phyloP scores from a whole-genome alignment of 2,113 vertebrate species.

The Istiophorus platypterus region DNA sequence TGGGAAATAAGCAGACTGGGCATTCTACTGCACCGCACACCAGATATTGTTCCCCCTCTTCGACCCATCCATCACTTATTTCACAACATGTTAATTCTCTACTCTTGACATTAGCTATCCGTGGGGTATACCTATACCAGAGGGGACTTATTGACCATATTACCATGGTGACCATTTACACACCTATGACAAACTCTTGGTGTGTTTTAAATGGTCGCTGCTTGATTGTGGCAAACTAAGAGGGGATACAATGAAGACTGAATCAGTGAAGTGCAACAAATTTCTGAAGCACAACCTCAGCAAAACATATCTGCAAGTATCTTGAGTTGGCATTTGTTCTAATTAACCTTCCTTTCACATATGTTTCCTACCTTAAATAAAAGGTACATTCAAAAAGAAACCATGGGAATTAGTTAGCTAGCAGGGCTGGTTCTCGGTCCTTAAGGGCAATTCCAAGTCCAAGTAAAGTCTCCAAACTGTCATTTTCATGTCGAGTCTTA shows the following conservation, averaged over 20 bases:
- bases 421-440: not conserved
- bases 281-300: slow-evolving; percentile 10
- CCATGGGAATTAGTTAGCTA: slow-evolving; percentile 1
- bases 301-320: not conserved
- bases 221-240: not conserved
- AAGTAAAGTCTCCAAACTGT: not conserved
- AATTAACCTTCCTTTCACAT: slow-evolving; percentile 7
- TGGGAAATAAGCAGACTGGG: slow-evolving; percentile 80
- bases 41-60: slow-evolving; percentile 61
- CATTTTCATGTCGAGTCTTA: not conserved
- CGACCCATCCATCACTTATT: slow-evolving; percentile 67
- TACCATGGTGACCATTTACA: slow-evolving; percentile 31
- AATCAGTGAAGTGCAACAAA: slow-evolving; percentile 21
- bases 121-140: slow-evolving; percentile 34
- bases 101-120: slow-evolving; percentile 10
- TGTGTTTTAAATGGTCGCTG: slow-evolving; percentile 16
- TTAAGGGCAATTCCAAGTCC: not conserved
- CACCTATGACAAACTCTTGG: not conserved
- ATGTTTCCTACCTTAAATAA: slow-evolving; percentile 2
- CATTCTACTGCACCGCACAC: slow-evolving; percentile 55
- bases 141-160: slow-evolving; percentile 46
- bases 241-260: slow-evolving; percentile 14
- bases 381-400: slow-evolving; percentile 9
- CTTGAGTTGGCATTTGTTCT: slow-evolving; percentile 28
- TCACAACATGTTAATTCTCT: slow-evolving; percentile 59